These are phyloP conservation scores for Poecilia gillii DNA, from an alignment of 2,797 vertebrate genomes.

Conservation along the genomic window DNA sequence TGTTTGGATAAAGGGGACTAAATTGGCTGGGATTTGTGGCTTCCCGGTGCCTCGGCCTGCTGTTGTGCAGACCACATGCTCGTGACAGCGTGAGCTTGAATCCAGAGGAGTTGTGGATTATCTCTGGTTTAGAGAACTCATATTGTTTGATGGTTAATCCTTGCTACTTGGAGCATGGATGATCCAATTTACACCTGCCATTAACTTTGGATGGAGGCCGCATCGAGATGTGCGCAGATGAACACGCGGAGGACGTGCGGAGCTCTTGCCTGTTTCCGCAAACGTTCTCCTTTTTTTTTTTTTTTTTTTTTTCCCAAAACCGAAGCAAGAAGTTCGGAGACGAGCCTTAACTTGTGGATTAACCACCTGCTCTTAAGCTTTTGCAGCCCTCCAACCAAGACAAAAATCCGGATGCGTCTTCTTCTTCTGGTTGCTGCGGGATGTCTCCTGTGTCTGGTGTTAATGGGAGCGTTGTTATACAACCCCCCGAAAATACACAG, in stretches of 20 bases:
- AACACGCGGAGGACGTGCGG: not conserved
- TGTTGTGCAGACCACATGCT: constrained; percentile 68
- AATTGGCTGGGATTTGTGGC: constrained; percentile 75
- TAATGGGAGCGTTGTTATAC: constrained; percentile 74
- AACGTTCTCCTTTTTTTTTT: constrained; percentile 24
- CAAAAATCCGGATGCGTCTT: constrained; percentile 69
- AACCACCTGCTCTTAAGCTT: constrained; percentile 62
- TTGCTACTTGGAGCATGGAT: constrained; percentile 69
- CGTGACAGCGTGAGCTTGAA: constrained; percentile 70
- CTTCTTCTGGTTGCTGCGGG: constrained; percentile 66
- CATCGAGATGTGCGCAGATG: constrained; percentile 57
- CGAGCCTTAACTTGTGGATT: constrained; percentile 58
- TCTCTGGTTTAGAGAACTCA: constrained; percentile 66
- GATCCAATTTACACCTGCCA: constrained; percentile 78
- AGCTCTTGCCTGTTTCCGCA: not conserved
- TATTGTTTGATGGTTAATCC: constrained; percentile 77
- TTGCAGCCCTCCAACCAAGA: constrained; percentile 64
- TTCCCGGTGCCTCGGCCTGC: constrained; percentile 68
- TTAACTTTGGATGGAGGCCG: constrained; percentile 66
- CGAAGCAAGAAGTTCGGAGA: constrained; percentile 36
- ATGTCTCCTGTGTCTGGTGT: constrained; percentile 73
- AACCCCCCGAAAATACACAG: constrained; percentile 61
- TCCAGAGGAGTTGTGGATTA: constrained; percentile 73
- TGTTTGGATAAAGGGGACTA: constrained; percentile 72
- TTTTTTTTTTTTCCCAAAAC: not conserved